Evolutionary conservation across 1,140 invertebrate species (phyloP).

Genomic region (Anthonomus grandis): DNA sequence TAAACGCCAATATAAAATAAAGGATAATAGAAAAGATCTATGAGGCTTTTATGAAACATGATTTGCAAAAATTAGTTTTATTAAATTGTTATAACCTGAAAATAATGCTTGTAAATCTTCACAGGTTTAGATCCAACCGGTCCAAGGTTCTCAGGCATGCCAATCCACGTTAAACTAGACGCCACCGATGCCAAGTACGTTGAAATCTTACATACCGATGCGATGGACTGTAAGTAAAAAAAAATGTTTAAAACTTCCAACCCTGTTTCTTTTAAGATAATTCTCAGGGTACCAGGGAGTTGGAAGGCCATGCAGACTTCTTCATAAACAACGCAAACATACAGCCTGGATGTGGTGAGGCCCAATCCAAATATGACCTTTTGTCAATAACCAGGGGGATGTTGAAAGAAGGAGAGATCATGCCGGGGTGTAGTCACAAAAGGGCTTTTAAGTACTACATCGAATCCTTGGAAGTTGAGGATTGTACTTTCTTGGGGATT

Average conservation of each 20-base stretch:
- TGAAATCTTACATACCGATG: slow-evolving; percentile 43
- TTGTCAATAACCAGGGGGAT: slow-evolving; percentile 32
- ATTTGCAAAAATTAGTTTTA: too few relatives aligned
- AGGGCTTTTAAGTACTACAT: slow-evolving; percentile 45
- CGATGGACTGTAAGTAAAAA: slow-evolving; percentile 29
- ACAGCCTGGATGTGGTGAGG: slow-evolving; percentile 42
- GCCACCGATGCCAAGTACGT: slow-evolving; percentile 37
- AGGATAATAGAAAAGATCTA: too few relatives aligned
- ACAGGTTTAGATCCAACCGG: slow-evolving; percentile 42
- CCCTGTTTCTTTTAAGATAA: slow-evolving; percentile 24
- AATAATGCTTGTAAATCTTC: too few relatives aligned
- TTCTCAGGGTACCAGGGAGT: slow-evolving; percentile 38
- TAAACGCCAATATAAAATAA: too few relatives aligned
- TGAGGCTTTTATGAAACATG: too few relatives aligned
- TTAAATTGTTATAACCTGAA: too few relatives aligned
- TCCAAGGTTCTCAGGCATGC: slow-evolving; percentile 39
- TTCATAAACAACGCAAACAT: slow-evolving; percentile 38
- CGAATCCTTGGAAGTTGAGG: slow-evolving; percentile 34
- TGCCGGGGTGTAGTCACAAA: slow-evolving; percentile 46
- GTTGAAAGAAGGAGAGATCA: slow-evolving; percentile 38
- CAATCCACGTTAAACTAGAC: slow-evolving; percentile 34
- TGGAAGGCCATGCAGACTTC: slow-evolving; percentile 42
- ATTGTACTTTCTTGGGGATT: slow-evolving; percentile 42
- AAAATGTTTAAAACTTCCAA: neutral
- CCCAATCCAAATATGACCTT: slow-evolving; percentile 28